phyloP scores from a whole-genome alignment of 2,888 invertebrate species.

The Erebia epiphron region DNA sequence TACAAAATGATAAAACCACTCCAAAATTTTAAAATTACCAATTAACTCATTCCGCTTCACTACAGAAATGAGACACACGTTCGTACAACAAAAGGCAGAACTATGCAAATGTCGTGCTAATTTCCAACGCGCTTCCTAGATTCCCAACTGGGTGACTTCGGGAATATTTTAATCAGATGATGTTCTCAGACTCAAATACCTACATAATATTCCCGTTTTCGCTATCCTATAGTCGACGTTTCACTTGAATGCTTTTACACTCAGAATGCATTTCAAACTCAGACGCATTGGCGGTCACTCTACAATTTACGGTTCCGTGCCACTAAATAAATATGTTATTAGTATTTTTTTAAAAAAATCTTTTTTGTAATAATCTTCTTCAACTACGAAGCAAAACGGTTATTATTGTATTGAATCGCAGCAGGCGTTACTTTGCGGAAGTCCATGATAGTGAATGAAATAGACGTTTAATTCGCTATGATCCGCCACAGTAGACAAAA shows the following conservation, averaged over 20 bases:
- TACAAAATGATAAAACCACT: background rate
- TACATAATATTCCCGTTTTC: background rate
- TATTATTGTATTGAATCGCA: too few relatives aligned
- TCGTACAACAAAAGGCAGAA: constrained; percentile 19
- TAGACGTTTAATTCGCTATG: too few relatives aligned
- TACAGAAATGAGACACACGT: constrained; percentile 38
- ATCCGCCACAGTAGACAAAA: too few relatives aligned
- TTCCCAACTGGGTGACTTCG: constrained; percentile 27
- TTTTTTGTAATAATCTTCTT: too few relatives aligned
- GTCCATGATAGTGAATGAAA: too few relatives aligned
- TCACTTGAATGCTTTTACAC: background rate
- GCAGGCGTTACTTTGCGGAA: too few relatives aligned
- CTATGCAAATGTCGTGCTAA: constrained; percentile 36
- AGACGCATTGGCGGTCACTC: too few relatives aligned
- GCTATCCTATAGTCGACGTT: background rate
- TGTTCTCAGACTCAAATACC: constrained; percentile 20
- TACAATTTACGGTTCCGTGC: too few relatives aligned
- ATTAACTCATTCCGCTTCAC: constrained; percentile 31
- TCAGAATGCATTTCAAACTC: too few relatives aligned
- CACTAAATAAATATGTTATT: too few relatives aligned
- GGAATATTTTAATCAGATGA: constrained; percentile 36
- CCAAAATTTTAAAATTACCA: background rate
- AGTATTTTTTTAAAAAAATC: too few relatives aligned
- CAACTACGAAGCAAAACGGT: too few relatives aligned
- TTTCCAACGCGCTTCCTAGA: constrained; percentile 25